These are phyloP conservation scores for Plebejus argus DNA, from an alignment of 2,888 invertebrate species.

Conservation along the genomic window DNA sequence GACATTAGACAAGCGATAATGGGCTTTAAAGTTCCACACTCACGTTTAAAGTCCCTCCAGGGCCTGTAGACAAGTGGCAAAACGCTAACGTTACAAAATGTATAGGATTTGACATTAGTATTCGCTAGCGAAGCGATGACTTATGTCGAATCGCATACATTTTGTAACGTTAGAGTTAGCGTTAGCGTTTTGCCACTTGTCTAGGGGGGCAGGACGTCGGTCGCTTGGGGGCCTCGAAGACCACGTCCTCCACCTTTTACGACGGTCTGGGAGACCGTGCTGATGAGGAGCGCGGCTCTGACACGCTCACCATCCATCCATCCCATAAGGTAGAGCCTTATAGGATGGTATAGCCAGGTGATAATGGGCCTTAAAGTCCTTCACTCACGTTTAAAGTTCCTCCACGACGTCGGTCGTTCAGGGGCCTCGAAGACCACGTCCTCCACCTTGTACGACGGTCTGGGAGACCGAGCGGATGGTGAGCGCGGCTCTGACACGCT, in stretches of 20 bases:
- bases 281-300: conserved; percentile 51
- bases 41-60: conserved; percentile 72
- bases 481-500: conserved; percentile 49
- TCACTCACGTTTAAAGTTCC: conserved; percentile 66
- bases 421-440: conserved; percentile 86
- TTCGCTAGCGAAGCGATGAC: too few species aligned
- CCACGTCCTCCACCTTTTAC: conserved; percentile 89
- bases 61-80: too few species aligned
- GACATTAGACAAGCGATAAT: too few species aligned
- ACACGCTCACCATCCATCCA: conserved; percentile 33
- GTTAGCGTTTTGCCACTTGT: too few species aligned
- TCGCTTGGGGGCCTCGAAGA: conserved; percentile 82
- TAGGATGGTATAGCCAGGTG: too few species aligned
- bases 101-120: too few species aligned
- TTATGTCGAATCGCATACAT: too few species aligned
- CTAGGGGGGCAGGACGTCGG: conserved; percentile 70
- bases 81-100: too few species aligned
- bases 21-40: conserved; percentile 33
- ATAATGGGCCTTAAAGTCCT: neutral
- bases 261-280: conserved; percentile 77
- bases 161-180: too few species aligned
- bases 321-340: too few species aligned
- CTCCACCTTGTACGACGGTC: conserved; percentile 87
- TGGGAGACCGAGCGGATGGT: conserved; percentile 61
- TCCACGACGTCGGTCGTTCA: conserved; percentile 71